Base-by-base conservation (phyloP, 92 coral and sea anemone genomes). In the Palythoa grandiflora region DNA sequence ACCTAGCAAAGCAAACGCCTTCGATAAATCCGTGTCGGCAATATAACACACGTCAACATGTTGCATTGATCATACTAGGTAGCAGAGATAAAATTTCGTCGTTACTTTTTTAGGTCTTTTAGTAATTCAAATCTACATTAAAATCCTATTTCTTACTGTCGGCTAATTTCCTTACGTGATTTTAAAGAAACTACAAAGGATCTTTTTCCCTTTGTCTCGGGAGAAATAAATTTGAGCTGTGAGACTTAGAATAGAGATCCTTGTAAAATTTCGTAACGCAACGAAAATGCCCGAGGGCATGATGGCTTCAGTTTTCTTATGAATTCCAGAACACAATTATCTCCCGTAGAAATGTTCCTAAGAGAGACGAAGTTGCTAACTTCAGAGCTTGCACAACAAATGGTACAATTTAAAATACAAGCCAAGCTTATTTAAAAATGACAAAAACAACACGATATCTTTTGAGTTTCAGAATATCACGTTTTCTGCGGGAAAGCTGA, bases 371-470 rank as follows among this genome's bases (percentile, higher is more conserved):
- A 15, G 44, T 51, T 66, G 13, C 28, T 28, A 38, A 37, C n/a
- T 48, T n/a, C 44, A 63, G 14, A 47, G 39, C 73, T 21, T 81
- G 73, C 48, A 66, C 75, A 47, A 81, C 47, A 81, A 65, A 76
- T 81, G 75, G 75, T 66, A 81, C 75, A 40, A 20, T 65, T 16
- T 13, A 40, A 66, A 11, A 68, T 28, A 39, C 74, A 81, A 44
- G 39, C 75, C 19, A 81, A 10, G 75, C 75, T 52, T 12, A 44
- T 19, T 63, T 54, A 20, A 77, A 19, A 66, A 68, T 81, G 66
- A 48, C 40, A 80, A 81, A 81, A 81, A 81, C 86, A 81, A 81
- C 86, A 81, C 86, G 86, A 81, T 16, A 66, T 53, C 73, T 80
- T 61, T 21, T 63, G 35, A 1, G 16, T 14, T 44, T 78, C 50